Percentiles rank a stretch among this genome's conserved stretches.
These are phyloP conservation scores for Hypomecis punctinalis DNA, from an alignment of 2,888 invertebrate genomes.

Conservation along the genomic window DNA sequence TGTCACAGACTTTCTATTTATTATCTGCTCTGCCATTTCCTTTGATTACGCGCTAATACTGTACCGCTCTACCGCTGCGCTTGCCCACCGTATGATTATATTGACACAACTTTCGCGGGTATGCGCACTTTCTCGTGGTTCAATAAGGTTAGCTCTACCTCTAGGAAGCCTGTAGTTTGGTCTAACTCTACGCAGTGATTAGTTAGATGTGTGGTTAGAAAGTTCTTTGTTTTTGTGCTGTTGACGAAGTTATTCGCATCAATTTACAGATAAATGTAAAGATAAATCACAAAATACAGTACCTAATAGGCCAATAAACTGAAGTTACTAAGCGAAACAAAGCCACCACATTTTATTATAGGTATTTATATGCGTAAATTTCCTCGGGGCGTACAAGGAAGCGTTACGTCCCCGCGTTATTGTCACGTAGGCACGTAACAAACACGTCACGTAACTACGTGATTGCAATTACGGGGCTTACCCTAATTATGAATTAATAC, in stretches of 20 bases:
- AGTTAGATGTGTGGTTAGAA: slow-evolving; percentile 1
- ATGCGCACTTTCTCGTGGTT: slow-evolving; percentile 45
- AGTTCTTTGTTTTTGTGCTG: not conserved
- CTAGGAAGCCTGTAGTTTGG: slow-evolving; percentile 10
- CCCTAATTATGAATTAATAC: slow-evolving; percentile 1
- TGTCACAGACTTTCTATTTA: slow-evolving; percentile 1
- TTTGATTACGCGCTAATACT: slow-evolving; percentile 16
- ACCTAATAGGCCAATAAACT: too few relatives aligned
- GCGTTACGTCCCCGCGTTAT: slow-evolving; percentile 33
- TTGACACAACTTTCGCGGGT: slow-evolving; percentile 49
- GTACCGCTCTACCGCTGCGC: not conserved
- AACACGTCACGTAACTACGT: slow-evolving; percentile 25
- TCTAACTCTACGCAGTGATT: slow-evolving; percentile 1
- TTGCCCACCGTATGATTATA: slow-evolving; percentile 28
- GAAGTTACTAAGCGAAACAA: too few relatives aligned
- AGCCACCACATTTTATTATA: too few relatives aligned
- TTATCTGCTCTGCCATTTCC: slow-evolving; percentile 2
- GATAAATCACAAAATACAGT: too few relatives aligned
- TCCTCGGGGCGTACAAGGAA: slow-evolving; percentile 15
- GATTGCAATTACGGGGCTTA: slow-evolving; percentile 5
- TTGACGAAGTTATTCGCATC: too few relatives aligned
- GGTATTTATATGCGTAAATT: not conserved
- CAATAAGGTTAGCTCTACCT: slow-evolving; percentile 38
- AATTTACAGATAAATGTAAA: too few relatives aligned
- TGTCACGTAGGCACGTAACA: slow-evolving; percentile 50